Base-by-base conservation (phyloP, 2,888 invertebrate genomes). In the Apoda limacodes region DNA sequence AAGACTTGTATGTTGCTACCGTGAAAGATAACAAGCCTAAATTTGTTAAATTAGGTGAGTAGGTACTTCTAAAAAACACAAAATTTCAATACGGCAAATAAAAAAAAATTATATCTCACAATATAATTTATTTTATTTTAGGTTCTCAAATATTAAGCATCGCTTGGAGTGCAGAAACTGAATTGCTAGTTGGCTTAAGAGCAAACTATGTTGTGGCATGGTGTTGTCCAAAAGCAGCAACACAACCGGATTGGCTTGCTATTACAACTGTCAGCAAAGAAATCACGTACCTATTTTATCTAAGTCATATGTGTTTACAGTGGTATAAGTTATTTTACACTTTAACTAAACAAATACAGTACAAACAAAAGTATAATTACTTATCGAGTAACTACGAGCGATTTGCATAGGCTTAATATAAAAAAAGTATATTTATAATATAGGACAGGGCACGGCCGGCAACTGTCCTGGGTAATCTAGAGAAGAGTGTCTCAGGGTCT, bases 1-100 rank as follows among this genome's bases (percentile, higher is more conserved):
- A 89, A 48, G 97, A 98, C 66, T 76, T 98, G 9, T 93, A 90
- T 60, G 83, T 98, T 10, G 85, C 93, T 3, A 85, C 90, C 35
- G 83, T 90, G 5, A 86, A 88, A 55, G 86, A 87, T 31, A 60
- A 74, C 13, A 81, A 83, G 42, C 83, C 87, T 36, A 86, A 85
- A 49, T 85, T 88, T 36, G 80, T 84, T n/a, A 92, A 92, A 75
- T 67, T 93, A 39, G 90, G 91, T 90, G 58, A 60, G 69, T 44
- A 3, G 12, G 10, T 4, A 12, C 9, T 10, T 30, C 13, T 22
- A 3, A 19, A 17, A n/a, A 4, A 7, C 22, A 3, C 2, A 19
- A 3, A 13, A 7, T 9, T 19, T 9, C 2, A 13, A 28, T 13
- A 11, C 12, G 21, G 11, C 11, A 11, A 10, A 12, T 11, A 17